These are phyloP conservation scores for Eupithecia exiguata DNA, from an alignment of 2,888 invertebrate species.

Conservation along the genomic window DNA sequence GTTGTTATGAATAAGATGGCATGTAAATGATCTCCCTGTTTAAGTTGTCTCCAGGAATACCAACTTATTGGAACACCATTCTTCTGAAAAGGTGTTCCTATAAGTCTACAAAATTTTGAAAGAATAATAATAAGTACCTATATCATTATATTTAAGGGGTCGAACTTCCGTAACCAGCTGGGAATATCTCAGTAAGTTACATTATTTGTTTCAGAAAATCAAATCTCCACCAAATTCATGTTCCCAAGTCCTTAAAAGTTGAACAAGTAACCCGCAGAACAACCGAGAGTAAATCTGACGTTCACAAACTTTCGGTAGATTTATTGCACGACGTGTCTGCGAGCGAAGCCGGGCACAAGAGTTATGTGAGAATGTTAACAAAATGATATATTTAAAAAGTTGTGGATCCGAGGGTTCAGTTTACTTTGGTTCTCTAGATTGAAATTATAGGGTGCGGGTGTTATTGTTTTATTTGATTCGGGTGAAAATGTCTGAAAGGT, in stretches of 20 bases:
- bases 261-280: constrained; percentile 37
- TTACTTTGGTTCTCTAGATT: constrained; percentile 21
- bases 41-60: too few species aligned
- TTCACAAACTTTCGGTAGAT: constrained; percentile 61
- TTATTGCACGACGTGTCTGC: constrained; percentile 61
- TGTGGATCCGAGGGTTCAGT: constrained; percentile 31
- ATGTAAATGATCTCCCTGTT: background rate
- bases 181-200: background rate
- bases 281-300: constrained; percentile 53
- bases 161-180: background rate
- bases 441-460: constrained; percentile 13
- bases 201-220: background rate
- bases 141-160: background rate
- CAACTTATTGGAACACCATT: rapidly evolving
- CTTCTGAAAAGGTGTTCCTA: background rate
- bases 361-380: constrained; percentile 61
- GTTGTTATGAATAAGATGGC: background rate
- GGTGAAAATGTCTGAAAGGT: background rate
- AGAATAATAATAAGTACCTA: too few species aligned
- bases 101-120: too few species aligned
- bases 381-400: constrained; percentile 60
- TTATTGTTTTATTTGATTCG: background rate
- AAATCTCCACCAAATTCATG: too few species aligned
- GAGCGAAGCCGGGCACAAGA: constrained; percentile 58
- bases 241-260: constrained; percentile 16